Base-by-base conservation (phyloP, 2,797 vertebrate genomes). In the Galago senegalensis region DNA sequence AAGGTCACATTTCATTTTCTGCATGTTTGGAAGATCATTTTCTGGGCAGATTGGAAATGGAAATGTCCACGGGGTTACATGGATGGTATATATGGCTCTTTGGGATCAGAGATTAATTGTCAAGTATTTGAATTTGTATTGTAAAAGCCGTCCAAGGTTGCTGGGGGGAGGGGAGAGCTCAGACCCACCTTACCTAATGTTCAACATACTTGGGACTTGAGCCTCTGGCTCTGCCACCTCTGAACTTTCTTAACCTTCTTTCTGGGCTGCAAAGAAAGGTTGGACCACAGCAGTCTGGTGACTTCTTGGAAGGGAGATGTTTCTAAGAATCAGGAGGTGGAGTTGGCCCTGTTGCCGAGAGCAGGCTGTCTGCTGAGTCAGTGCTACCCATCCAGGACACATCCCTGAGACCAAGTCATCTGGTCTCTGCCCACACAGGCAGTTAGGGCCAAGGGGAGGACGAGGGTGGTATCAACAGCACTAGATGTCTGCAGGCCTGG, bases 1-100 rank as follows among this genome's bases (percentile, higher is more conserved):
- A 96, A 85, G 89, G 91, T 56, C 89, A 82, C 76, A 40, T 97
- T 97, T 95, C 94, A 87, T 97, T 95, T 97, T 79, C 91, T 87
- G 95, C 96, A 97, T 95, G 92, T 43, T 43, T 43, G 40, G 40
- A 43, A 43, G 7, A 43, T 43, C 40, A 43, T 43, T 43, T 43
- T 43, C 40, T 43, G 40, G 3, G 0, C 58, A 93, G 93, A 94
- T 87, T 95, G 90, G 63, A 97, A 92, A 92, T 83, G 27, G 82
- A 92, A 97, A 97, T 86, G 93, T 96, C 94, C 88, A 88, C 7
- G 60, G 86, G 93, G 96, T 97, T 94, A 94, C 13, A 43, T 81
- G 69, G 94, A 97, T 46, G 49, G 81, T 56, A 34, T 61, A 63
- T 89, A 77, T 1, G 69, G 53, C 75, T 95, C 21, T 76, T 92